Evolutionary conservation across 2,113 vertebrate genomes (phyloP).

Genomic region (Sakesphorus luctuosus): DNA sequence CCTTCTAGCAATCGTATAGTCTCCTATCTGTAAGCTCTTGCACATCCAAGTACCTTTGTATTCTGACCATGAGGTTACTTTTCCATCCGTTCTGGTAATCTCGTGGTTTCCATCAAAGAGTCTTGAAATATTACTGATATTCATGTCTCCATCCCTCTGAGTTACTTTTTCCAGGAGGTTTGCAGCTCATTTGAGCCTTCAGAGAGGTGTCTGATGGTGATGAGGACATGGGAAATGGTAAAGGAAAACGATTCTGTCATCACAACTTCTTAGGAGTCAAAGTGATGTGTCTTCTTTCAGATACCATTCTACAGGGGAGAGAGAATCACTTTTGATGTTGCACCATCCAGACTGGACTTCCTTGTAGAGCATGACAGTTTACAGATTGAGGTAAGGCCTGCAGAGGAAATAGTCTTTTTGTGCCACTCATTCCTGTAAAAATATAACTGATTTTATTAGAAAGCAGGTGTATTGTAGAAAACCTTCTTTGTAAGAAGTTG

Average conservation of each 20-base stretch:
- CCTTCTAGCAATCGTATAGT: not conserved
- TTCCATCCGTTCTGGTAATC: not conserved
- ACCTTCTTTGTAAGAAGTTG: not conserved
- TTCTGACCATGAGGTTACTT: not conserved
- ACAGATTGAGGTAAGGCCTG: conserved; percentile 85
- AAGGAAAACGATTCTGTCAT: not conserved
- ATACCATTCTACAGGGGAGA: conserved; percentile 96
- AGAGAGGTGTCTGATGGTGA: not conserved
- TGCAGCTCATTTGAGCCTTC: not conserved
- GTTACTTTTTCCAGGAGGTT: not conserved
- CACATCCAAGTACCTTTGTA: not conserved
- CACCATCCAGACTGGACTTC: conserved; percentile 91
- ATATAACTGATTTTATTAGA: not conserved
- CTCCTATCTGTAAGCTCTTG: not conserved
- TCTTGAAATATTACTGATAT: not conserved
- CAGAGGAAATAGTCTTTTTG: not conserved
- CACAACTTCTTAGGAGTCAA: not conserved
- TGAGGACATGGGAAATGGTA: not conserved
- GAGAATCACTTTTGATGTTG: conserved; percentile 97
- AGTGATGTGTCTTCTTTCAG: conserved; percentile 69
- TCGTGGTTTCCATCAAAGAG: not conserved
- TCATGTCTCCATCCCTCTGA: not conserved
- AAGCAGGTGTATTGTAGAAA: not conserved
- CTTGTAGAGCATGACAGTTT: conserved; percentile 91
- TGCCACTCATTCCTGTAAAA: not conserved